Evolutionary conservation across 2,113 vertebrate species (phyloP), one percentile per base, ranked within the genome.

Genomic region (Tringa solitaria): DNA sequence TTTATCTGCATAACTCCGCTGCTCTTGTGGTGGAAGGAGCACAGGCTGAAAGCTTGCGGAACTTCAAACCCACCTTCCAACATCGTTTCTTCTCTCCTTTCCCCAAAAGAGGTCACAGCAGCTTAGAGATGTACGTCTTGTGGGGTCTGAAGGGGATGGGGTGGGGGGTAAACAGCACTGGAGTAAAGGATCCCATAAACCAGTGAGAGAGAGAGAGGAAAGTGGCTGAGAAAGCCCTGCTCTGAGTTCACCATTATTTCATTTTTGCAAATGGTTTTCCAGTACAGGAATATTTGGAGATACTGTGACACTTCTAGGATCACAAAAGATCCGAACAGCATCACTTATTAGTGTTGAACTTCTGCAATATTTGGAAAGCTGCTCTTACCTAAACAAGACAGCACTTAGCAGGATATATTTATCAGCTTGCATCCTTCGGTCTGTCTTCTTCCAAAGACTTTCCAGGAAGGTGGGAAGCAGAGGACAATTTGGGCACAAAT

Each of bases 151-250:
- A 73, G 30, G 33, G 64, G 7, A 6, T 33, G 28, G n/a, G 5
- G 32, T 39, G 9, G 9, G 17, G 10, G 8, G 8, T 14, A 5
- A 84, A 57, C 16, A 70, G 46, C 4, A 3, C 7, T 14, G 28
- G 22, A 24, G 3, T 61, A 72, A 75, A 54, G 8, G 17, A 56
- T 37, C 17, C 32, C 17, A 67, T 16, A 22, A 8, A 50, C 14
- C 4, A 0, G 24, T 11, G 2, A 17, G 2, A 17, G 5, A 21
- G 37, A 54, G 15, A 56, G 37, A 12, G 23, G 7, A 61, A 50
- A 92, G 16, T 0, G 0, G 43, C 1, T 23, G 10, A 57, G 27
- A 53, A 69, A 63, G 5, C 17, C 69, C 28, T 57, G 12, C 10
- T 32, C 41, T 22, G 30, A 56, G 6, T 35, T 67, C 28, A 59